Evolutionary conservation across 2,888 invertebrate genomes (phyloP), one percentile per base, ranked within the genome.

Genomic region (Andrena bucephala): DNA sequence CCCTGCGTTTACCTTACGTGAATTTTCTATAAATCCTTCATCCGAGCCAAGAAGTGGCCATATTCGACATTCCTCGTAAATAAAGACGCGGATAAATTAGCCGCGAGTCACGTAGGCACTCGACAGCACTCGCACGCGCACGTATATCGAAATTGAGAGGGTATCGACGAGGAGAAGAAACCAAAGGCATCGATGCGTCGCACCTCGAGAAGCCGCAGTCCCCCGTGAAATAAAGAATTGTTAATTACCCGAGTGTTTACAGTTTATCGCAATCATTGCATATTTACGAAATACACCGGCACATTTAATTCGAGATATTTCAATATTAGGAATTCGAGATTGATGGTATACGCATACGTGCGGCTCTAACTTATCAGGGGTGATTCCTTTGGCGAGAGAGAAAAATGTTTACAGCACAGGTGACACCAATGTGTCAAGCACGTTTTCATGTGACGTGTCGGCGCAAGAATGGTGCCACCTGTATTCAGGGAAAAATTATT

Each of bases 391-490:
- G 24, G 33, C 27, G 7, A 16, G 2, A 20, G 52, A 42, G 48
- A 75, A 48, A 70, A 52, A 31, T 62, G 20, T 77, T 42, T 75
- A 62, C 31, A 59, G 24, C 60, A 66, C 27, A 10, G 6, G 42
- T 74, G 79, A 79, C 85, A 63, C 33, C 67, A 69, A 63, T 80
- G 42, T 52, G 75, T 73, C 72, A 68, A 62, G 20, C 27, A 59
- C 31, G 36, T 67, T 8, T 73, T 71, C 42, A 20, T n/a, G 29
- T 24, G 52, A 72, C 73, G 62, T 20, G 13, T 24, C 20, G 6
- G 10, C 60, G 59, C 33, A 74, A 66, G 74, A 83, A 83, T 81
- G 81, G 81, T 77, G 81, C 69, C 83, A 63, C 16, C 36, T 63
- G 20, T 20, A 59, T 27, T 52, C 20, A 27, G n/a, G 24, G 50